A percentile compares a stretch with the other conserved stretches of the same genome.
phyloP scores from a whole-genome alignment of 2,113 vertebrate genomes.

The Edolisoma coerulescens region DNA sequence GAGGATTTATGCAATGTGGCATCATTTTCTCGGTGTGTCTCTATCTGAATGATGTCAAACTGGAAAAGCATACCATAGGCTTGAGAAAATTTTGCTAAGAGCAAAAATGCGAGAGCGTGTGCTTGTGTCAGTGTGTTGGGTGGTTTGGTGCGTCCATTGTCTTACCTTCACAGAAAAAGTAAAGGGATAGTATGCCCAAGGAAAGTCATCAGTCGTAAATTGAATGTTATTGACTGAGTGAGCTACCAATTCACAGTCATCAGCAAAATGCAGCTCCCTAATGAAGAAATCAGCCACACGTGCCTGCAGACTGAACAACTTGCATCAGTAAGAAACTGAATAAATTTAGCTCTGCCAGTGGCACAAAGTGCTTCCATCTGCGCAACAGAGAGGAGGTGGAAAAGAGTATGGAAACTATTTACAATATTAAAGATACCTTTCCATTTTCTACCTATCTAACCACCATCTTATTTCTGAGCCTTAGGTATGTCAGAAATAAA shows the following conservation, averaged over 20 bases:
- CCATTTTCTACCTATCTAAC: background rate
- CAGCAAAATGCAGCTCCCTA: slow-evolving; percentile 36
- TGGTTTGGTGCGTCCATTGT: background rate
- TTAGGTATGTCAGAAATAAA: background rate
- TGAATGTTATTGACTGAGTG: slow-evolving; percentile 26
- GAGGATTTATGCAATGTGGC: background rate
- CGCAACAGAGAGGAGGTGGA: background rate
- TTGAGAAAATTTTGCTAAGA: background rate
- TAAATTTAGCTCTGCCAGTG: background rate
- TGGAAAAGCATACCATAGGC: background rate
- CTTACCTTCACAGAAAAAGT: background rate
- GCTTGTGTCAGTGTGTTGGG: rapidly evolving
- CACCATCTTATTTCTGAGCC: background rate
- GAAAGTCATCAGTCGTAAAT: slow-evolving; percentile 34
- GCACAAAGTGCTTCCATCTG: background rate
- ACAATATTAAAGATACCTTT: background rate
- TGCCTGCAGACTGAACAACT: slow-evolving; percentile 5
- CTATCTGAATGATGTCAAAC: background rate
- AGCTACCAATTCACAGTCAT: slow-evolving; percentile 30
- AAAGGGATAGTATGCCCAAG: background rate
- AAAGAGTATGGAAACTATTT: background rate
- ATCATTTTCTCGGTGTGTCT: background rate
- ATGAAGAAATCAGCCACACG: slow-evolving; percentile 37
- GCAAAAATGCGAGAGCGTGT: background rate
- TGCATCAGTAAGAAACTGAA: background rate